These are phyloP conservation scores for Hymenochirus boettgeri DNA, from an alignment of 2,113 vertebrate genomes.

Conservation along the genomic window DNA sequence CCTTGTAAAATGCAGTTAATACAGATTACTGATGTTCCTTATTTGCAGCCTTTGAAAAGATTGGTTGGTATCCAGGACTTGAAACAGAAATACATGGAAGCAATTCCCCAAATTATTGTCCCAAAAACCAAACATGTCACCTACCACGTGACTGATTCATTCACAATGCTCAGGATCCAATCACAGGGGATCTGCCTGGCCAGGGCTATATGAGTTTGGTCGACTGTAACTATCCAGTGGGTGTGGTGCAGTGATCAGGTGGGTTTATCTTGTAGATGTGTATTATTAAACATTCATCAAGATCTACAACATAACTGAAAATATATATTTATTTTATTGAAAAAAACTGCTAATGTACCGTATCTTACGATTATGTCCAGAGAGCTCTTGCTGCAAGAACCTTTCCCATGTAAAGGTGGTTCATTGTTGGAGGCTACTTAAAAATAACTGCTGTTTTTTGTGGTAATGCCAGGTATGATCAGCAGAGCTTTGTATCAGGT, in stretches of 20 bases:
- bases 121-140: constrained; percentile 87
- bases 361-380: constrained; percentile 80
- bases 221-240: constrained; percentile 85
- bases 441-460: constrained; percentile 92
- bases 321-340: too few relatives aligned
- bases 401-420: constrained; percentile 89
- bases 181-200: constrained; percentile 90
- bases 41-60: constrained; percentile 76
- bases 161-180: constrained; percentile 81
- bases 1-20: too few relatives aligned
- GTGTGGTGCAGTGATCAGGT: constrained; percentile 97
- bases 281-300: too few relatives aligned
- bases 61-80: too few relatives aligned
- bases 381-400: constrained; percentile 90
- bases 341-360: not conserved
- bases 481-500: too few relatives aligned
- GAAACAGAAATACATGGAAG: constrained; percentile 70
- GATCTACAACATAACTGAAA: too few relatives aligned
- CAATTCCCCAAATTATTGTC: constrained; percentile 73
- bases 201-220: constrained; percentile 86
- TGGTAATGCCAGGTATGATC: too few relatives aligned
- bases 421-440: constrained; percentile 87
- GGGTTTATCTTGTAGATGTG: constrained; percentile 16
- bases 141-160: constrained; percentile 78
- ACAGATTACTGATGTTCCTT: too few relatives aligned